Evolutionary conservation across 2,113 vertebrate species (phyloP).

Genomic region (Phyllostomus hastatus): DNA sequence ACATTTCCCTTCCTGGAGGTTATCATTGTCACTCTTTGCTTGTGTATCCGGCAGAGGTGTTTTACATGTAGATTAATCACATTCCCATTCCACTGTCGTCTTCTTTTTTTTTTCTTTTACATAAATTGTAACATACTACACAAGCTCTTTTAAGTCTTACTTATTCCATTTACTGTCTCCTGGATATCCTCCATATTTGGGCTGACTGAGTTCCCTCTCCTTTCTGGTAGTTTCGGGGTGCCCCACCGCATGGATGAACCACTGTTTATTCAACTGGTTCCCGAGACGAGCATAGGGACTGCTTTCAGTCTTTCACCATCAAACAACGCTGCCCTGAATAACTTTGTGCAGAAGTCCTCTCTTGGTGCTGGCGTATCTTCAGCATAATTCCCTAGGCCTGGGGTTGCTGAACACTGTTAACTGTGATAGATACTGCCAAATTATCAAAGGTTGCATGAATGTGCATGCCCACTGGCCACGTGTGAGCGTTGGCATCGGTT

Average conservation of each 20-base stretch:
- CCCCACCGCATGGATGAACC: neutral
- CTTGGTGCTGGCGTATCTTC: neutral
- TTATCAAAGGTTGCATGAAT: neutral
- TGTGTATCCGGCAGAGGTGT: neutral
- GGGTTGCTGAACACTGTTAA: constrained; percentile 7
- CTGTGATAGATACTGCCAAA: neutral
- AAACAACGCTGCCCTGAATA: neutral
- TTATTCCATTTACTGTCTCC: neutral
- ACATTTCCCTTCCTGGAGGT: neutral
- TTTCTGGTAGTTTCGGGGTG: neutral
- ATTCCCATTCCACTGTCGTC: neutral
- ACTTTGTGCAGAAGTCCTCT: neutral
- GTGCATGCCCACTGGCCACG: neutral
- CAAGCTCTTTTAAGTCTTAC: neutral
- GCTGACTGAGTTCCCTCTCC: neutral
- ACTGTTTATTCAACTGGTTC: neutral
- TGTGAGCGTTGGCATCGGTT: neutral
- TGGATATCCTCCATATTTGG: neutral
- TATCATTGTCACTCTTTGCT: neutral
- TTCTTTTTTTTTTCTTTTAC: constrained; percentile 20
- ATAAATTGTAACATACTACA: neutral
- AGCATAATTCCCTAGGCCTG: neutral
- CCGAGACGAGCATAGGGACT: neutral
- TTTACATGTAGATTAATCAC: constrained; percentile 15
- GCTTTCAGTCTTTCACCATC: neutral